A percentile compares a stretch with the other conserved stretches of the same genome.
phyloP scores from a whole-genome alignment of 2,888 invertebrate genomes.

The Escarpia spicata region DNA sequence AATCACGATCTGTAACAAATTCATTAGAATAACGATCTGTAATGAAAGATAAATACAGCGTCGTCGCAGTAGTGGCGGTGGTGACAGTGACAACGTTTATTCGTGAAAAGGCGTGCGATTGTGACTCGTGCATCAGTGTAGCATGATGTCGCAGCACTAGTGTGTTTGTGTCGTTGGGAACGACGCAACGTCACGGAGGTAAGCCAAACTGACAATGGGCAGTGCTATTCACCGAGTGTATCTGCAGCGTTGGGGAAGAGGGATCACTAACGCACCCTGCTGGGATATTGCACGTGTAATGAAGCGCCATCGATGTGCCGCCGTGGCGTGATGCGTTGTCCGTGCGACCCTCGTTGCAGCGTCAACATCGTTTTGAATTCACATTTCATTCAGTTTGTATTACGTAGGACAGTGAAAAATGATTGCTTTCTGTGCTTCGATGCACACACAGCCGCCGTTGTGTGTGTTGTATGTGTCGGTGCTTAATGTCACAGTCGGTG shows the following conservation, averaged over 20 bases:
- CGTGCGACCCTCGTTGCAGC: neutral
- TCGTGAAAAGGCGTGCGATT: neutral
- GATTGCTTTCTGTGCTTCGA: neutral
- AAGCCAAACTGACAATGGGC: conserved; percentile 9
- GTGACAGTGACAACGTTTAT: neutral
- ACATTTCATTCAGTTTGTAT: conserved; percentile 1
- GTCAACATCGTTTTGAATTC: neutral
- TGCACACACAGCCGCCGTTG: neutral
- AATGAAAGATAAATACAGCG: conserved; percentile 11
- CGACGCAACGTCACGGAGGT: neutral
- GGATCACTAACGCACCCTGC: neutral
- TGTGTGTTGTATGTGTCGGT: neutral
- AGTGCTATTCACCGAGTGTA: neutral
- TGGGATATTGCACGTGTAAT: neutral
- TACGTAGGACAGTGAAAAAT: conserved; percentile 11
- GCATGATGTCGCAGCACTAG: neutral
- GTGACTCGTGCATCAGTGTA: neutral
- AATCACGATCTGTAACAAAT: conserved; percentile 9
- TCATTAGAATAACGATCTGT: conserved; percentile 16
- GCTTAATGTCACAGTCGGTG: neutral
- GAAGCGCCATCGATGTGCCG: neutral
- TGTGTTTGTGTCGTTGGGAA: neutral
- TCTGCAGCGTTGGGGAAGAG: too few species aligned
- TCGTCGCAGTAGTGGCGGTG: neutral
- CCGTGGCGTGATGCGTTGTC: neutral